These are phyloP conservation scores for Andrena trimmerana DNA, from an alignment of 2,888 invertebrate genomes.

Conservation along the genomic window DNA sequence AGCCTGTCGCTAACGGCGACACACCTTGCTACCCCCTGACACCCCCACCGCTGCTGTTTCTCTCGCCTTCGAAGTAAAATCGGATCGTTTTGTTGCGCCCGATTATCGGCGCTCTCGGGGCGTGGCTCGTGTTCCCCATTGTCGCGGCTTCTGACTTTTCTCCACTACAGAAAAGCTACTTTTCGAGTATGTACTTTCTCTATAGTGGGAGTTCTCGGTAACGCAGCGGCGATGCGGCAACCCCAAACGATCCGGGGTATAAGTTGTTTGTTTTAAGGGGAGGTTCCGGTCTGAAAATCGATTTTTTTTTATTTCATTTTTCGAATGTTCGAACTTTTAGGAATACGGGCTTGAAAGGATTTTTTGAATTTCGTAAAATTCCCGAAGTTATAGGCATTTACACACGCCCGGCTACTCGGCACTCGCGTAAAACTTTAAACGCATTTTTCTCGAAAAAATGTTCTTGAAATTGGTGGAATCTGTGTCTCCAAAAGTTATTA, in stretches of 20 bases:
- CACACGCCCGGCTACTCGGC: too few relatives aligned
- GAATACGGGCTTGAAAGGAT: too few relatives aligned
- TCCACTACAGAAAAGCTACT: background rate
- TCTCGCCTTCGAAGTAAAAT: constrained; percentile 49
- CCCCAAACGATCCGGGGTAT: background rate
- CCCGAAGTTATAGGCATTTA: too few relatives aligned
- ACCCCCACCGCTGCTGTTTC: constrained; percentile 39
- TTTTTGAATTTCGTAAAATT: too few relatives aligned
- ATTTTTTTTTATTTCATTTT: too few relatives aligned
- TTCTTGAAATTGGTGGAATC: too few relatives aligned
- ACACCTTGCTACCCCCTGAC: constrained; percentile 54
- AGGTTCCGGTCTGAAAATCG: too few relatives aligned
- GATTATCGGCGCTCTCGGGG: constrained; percentile 75
- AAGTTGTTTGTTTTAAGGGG: background rate
- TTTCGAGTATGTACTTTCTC: constrained; percentile 47
- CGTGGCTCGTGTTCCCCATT: constrained; percentile 80
- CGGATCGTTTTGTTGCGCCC: constrained; percentile 66
- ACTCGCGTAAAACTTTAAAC: too few relatives aligned
- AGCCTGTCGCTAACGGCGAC: constrained; percentile 30
- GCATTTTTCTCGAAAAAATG: too few relatives aligned
- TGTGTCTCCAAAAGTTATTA: too few relatives aligned
- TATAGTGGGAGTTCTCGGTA: constrained; percentile 23
- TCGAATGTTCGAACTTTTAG: too few relatives aligned
- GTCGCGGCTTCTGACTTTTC: constrained; percentile 46
- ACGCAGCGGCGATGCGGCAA: background rate